A percentile compares a stretch with the other conserved stretches of the same genome.
Evolutionary conservation across 2,888 invertebrate genomes (phyloP).

Genomic region (Caenorhabditis macrosperma): DNA sequence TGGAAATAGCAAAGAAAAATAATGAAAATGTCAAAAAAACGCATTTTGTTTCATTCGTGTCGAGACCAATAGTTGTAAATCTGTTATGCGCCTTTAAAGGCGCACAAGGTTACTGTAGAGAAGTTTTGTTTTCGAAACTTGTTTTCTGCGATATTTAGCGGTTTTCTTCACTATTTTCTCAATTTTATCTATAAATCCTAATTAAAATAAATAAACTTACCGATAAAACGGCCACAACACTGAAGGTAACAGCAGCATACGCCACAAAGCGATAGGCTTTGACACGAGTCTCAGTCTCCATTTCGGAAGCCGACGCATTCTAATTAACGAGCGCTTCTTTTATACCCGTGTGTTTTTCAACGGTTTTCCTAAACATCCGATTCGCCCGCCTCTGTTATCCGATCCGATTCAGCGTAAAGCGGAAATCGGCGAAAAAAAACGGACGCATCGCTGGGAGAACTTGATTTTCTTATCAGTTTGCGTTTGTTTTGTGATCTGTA

Average conservation of each 20-base stretch:
- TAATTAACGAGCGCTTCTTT: background rate
- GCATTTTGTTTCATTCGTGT: too few relatives aligned
- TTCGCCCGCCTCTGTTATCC: constrained; percentile 28
- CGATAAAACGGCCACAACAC: constrained; percentile 62
- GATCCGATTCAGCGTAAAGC: constrained; percentile 32
- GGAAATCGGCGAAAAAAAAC: constrained; percentile 33
- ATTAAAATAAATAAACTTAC: too few relatives aligned
- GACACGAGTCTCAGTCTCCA: constrained; percentile 53
- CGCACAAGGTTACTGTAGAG: background rate
- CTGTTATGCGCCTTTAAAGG: background rate
- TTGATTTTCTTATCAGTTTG: constrained; percentile 12
- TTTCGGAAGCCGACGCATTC: constrained; percentile 25
- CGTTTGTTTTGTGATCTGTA: constrained; percentile 14
- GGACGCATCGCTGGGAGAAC: background rate
- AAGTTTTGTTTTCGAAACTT: background rate
- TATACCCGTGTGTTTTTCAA: constrained; percentile 29
- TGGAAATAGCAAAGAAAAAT: too few relatives aligned
- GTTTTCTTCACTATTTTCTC: background rate
- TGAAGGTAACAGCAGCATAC: constrained; percentile 64
- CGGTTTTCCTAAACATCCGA: constrained; percentile 46
- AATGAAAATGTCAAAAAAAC: too few relatives aligned
- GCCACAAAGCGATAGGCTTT: constrained; percentile 67
- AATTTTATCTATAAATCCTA: too few relatives aligned
- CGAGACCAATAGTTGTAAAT: background rate
- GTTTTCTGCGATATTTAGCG: background rate